Evolutionary conservation across 64 coral and sea anemone genomes (phyloP), one percentile per base, ranked within the genome.

Genomic region (Montipora foliosa): DNA sequence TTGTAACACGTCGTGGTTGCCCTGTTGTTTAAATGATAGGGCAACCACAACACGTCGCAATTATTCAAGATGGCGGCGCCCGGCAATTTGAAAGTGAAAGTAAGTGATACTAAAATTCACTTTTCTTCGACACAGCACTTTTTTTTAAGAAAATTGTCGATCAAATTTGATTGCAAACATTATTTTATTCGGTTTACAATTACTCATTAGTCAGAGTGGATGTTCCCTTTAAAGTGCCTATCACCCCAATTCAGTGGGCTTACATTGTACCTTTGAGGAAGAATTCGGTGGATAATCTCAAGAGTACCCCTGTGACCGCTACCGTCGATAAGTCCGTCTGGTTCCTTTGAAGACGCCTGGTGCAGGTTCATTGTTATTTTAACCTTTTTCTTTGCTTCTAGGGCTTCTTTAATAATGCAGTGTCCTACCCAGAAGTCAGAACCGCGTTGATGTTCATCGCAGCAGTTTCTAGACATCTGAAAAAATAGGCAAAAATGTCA

Each of bases 201-300:
- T 29, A 29, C 29, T 29, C 29, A 29, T 29, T 29, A 29, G 29
- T 29, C 29, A 29, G 29, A 29, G 29, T 29, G 10, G 10, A 2
- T 67, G 13, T 12, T 4, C 64, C 13, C 11, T 4, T 67, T 19
- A 8, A 67, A 67, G 3, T 29, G 29, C 29, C 29, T 29, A 29
- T 29, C 29, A 29, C 29, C 29, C 29, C 29, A 29, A 29, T 29
- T 29, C 29, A 29, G 29, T 29, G 29, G 29, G 29, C 29, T 66
- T 13, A 8, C 12, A 44, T 66, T 19, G 4, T 66, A 84, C 81
- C 81, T 84, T 67, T 84, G 81, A 66, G 81, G 81, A 68, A 84
- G 81, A 47, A 44, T 67, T 67, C 81, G 66, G 17, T 84, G 81
- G 10, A 84, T 84, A 44, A 84, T 58, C 61, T 84, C 81, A 17